Percentiles rank a stretch among this genome's conserved stretches.
phyloP scores from a whole-genome alignment of 1,140 invertebrate species.

The Drosophila novamexicana region DNA sequence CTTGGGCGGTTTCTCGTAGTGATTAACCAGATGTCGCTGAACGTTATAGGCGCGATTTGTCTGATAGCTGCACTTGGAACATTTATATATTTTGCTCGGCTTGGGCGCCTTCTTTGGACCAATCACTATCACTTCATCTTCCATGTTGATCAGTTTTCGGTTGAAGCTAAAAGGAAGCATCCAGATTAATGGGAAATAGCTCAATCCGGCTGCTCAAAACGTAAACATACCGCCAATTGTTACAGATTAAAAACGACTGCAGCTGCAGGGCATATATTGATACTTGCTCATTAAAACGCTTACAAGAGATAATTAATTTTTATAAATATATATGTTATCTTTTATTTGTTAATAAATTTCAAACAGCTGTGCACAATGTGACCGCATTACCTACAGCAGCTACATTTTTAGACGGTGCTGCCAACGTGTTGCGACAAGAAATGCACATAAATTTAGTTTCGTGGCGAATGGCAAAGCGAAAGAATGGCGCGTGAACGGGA shows the following conservation, averaged over 20 bases:
- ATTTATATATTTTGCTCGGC: slow-evolving; percentile 1
- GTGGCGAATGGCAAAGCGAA: not conserved
- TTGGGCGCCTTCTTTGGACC: not conserved
- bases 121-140: slow-evolving; percentile 6
- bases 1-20: slow-evolving; percentile 28
- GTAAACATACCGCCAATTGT: not conserved
- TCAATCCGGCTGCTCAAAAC: not conserved
- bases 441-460: not conserved
- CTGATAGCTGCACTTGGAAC: slow-evolving; percentile 11
- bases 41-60: slow-evolving; percentile 18
- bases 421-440: not conserved
- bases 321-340: not conserved
- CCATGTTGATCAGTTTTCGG: not conserved
- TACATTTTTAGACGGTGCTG: not conserved
- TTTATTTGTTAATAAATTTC: not conserved
- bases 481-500: not conserved
- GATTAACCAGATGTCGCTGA: slow-evolving; percentile 11
- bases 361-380: not conserved
- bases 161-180: not conserved
- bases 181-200: not conserved
- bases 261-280: not conserved
- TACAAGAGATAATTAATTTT: not conserved
- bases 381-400: not conserved
- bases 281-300: not conserved
- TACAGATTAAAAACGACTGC: not conserved